Evolutionary conservation across 2,113 vertebrate genomes (phyloP).

Genomic region (Stegastes partitus): DNA sequence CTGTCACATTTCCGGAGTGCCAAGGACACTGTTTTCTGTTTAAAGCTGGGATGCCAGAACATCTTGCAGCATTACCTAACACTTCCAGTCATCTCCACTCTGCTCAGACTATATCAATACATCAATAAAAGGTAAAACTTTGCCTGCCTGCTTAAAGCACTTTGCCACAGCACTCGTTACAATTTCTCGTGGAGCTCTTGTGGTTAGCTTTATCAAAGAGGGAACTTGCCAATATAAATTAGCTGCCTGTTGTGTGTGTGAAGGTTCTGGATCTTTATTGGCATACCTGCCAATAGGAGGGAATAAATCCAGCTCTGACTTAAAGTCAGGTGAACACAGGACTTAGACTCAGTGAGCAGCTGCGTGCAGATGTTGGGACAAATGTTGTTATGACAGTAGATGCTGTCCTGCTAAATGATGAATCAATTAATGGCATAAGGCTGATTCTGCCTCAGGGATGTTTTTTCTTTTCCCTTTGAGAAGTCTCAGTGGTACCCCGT

Average conservation of each 20-base stretch:
- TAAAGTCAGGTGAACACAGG: constrained; percentile 34
- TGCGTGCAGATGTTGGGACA: neutral
- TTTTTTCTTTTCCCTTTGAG: constrained; percentile 7
- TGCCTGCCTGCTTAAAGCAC: neutral
- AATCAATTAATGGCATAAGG: constrained; percentile 40
- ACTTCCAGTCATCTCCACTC: neutral
- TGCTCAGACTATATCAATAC: neutral
- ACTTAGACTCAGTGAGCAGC: neutral
- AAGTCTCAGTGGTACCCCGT: neutral
- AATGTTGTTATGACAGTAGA: neutral
- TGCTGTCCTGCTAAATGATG: constrained; percentile 43
- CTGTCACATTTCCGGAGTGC: neutral
- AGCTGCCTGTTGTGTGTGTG: constrained; percentile 6
- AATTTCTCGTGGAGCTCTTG: constrained; percentile 3
- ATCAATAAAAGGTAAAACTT: neutral
- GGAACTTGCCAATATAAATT: constrained; percentile 7
- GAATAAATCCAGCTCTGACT: constrained; percentile 17
- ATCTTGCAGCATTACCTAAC: neutral
- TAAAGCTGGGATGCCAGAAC: neutral
- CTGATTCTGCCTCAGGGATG: constrained; percentile 32
- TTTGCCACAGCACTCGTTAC: neutral
- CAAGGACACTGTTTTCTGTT: constrained; percentile 1
- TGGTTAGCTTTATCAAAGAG: neutral
- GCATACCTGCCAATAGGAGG: constrained; percentile 7
- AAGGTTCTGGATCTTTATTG: constrained; percentile 5